phyloP scores from a whole-genome alignment of 2,797 vertebrate species.

The Monodelphis domestica region DNA sequence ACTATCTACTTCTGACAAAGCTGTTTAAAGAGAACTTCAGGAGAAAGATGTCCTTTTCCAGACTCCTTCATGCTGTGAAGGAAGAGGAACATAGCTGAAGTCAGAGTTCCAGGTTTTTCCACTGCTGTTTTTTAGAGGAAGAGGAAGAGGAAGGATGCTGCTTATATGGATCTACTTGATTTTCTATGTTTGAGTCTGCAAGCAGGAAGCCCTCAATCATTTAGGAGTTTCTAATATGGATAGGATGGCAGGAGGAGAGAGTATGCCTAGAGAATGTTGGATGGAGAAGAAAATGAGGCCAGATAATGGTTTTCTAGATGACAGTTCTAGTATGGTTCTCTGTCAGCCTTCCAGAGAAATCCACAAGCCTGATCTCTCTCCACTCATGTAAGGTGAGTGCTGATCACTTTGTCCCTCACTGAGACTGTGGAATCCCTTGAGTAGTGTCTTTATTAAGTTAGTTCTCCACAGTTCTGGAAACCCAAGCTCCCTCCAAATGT shows the following conservation, averaged over 20 bases:
- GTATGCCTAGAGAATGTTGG: background rate
- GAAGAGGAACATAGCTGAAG: too few relatives aligned
- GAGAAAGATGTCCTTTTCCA: too few relatives aligned
- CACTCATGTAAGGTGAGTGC: background rate
- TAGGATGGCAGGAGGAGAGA: background rate
- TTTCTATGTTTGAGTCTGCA: background rate
- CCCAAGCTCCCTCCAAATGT: background rate
- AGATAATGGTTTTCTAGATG: background rate
- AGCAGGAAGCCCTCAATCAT: background rate
- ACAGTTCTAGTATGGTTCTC: background rate
- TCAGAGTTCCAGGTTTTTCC: too few relatives aligned
- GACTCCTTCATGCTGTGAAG: too few relatives aligned
- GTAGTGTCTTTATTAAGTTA: background rate
- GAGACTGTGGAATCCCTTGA: accelerated
- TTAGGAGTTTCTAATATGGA: background rate
- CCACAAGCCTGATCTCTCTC: background rate
- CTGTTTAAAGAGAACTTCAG: too few relatives aligned
- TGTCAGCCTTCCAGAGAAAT: background rate
- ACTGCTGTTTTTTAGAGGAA: background rate
- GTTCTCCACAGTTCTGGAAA: background rate
- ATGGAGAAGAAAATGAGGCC: background rate
- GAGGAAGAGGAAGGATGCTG: background rate
- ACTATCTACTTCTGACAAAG: too few relatives aligned
- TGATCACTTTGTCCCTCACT: accelerated
- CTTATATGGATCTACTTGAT: background rate